phyloP scores from a whole-genome alignment of 2,888 invertebrate genomes.

The Ophion obscuratus region DNA sequence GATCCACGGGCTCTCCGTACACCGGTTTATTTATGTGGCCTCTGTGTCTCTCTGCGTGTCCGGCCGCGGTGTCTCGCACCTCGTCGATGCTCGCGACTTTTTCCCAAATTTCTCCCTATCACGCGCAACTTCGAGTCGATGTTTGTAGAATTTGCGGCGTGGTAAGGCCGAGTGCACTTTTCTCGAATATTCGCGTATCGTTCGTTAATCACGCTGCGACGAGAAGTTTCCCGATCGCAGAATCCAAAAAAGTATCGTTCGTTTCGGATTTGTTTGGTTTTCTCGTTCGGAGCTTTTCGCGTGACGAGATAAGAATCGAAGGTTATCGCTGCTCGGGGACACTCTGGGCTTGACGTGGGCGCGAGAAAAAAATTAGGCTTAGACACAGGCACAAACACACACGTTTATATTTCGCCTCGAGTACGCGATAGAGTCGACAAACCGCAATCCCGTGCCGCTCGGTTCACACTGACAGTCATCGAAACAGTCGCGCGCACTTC shows the following conservation, averaged over 20 bases:
- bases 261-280: too few species aligned
- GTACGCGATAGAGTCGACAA: constrained; percentile 49
- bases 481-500: constrained; percentile 66
- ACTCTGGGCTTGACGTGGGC: too few species aligned
- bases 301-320: too few species aligned
- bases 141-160: not conserved
- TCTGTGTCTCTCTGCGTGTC: not conserved
- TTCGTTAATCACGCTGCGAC: too few species aligned
- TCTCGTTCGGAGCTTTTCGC: too few species aligned
- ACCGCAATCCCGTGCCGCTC: constrained; percentile 65
- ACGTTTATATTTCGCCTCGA: constrained; percentile 18
- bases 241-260: too few species aligned
- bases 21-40: constrained; percentile 26
- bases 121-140: not conserved
- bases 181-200: too few species aligned
- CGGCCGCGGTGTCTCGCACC: not conserved
- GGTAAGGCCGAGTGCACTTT: too few species aligned
- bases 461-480: constrained; percentile 68
- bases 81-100: not conserved
- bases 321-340: too few species aligned
- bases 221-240: too few species aligned
- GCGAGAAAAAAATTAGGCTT: not conserved
- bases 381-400: constrained; percentile 35
- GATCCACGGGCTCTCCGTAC: constrained; percentile 26
- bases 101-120: not conserved